Conservation (phyloP, 2,797 vertebrate genomes). For the Leucoraja ocellata region DNA sequence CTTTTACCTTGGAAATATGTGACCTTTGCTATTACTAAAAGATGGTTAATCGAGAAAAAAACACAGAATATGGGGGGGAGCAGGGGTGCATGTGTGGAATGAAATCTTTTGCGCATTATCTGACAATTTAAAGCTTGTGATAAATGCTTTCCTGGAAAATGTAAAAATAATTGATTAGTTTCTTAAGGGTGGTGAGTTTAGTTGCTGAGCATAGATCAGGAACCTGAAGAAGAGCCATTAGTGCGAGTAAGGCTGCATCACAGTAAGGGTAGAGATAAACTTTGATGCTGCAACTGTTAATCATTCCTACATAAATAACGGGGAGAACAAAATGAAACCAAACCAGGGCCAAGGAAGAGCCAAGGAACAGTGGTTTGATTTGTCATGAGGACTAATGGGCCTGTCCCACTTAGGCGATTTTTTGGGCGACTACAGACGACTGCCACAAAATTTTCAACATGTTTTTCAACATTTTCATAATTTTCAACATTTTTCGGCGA, state of each 20-base stretch:
- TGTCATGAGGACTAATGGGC: neutral
- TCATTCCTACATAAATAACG: no score
- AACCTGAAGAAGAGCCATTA: neutral
- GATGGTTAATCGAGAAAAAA: conserved; percentile 26
- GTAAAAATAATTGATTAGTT: conserved; percentile 8
- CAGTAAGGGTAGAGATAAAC: neutral
- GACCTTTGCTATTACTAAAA: conserved; percentile 33
- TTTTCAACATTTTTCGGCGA: no score
- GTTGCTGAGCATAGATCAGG: neutral
- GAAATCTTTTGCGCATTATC: neutral
- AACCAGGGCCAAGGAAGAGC: neutral
- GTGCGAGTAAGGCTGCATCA: neutral
- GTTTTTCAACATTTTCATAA: no score
- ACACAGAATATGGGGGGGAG: neutral
- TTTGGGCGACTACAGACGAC: no score
- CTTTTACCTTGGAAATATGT: conserved; percentile 34
- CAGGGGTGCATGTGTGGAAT: neutral
- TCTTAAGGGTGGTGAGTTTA: neutral
- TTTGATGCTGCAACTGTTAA: neutral
- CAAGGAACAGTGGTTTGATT: neutral
- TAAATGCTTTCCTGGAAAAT: neutral
- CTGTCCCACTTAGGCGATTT: no score
- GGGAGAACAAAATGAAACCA: neutral
- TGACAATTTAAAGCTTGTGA: conserved; percentile 1
- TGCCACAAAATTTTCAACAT: no score